Percentiles rank a stretch among this genome's conserved stretches.
Evolutionary conservation across 2,113 vertebrate species (phyloP).

Genomic region (Menidia beryllina): DNA sequence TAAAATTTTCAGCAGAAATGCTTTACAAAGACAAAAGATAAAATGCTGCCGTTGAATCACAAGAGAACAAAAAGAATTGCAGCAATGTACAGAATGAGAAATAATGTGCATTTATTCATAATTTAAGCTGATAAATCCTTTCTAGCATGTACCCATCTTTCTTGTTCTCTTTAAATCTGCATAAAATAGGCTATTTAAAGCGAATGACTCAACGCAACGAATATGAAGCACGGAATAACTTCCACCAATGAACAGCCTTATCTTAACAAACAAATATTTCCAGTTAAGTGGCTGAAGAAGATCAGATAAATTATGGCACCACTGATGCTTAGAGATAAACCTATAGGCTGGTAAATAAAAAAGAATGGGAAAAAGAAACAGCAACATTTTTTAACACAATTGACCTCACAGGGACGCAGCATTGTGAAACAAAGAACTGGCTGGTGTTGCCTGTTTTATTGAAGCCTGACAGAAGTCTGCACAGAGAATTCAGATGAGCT

Average conservation of each 20-base stretch:
- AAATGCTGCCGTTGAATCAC: background rate
- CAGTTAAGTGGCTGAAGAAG: conserved; percentile 32
- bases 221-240: conserved; percentile 6
- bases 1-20: background rate
- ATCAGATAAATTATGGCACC: conserved; percentile 27
- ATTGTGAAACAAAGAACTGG: conserved; percentile 46
- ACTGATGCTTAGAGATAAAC: conserved; percentile 45
- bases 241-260: background rate
- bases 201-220: background rate
- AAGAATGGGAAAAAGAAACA: conserved; percentile 45
- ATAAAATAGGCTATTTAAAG: conserved; percentile 6
- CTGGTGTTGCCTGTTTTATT: conserved; percentile 46
- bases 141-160: too few species aligned
- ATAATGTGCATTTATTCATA: too few species aligned
- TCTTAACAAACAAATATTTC: conserved; percentile 27
- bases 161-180: too few species aligned
- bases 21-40: background rate
- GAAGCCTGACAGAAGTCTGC: conserved; percentile 41
- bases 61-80: background rate
- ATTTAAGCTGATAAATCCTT: too few species aligned
- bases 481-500: conserved; percentile 46
- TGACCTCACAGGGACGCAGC: conserved; percentile 59
- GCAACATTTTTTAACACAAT: conserved; percentile 56
- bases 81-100: background rate
- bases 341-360: conserved; percentile 26